A percentile compares a stretch with the other conserved stretches of the same genome.
Conservation (phyloP, 2,888 invertebrate species). For the Lycia hirtaria region DNA sequence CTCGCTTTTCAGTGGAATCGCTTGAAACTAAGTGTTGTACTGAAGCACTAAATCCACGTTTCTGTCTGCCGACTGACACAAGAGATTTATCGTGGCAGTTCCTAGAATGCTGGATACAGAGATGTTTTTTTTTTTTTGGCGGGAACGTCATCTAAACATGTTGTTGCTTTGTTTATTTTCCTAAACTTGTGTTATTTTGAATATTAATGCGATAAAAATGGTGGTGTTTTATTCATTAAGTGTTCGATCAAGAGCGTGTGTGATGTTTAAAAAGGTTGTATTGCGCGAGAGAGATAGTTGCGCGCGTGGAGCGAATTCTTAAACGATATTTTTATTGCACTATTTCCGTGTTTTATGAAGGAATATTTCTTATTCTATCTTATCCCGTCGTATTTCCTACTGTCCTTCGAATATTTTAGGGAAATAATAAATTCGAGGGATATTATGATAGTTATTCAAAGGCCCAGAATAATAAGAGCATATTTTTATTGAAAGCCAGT, state of each 20-base stretch:
- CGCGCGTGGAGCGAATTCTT: too few species aligned
- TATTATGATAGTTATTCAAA: slow-evolving; percentile 21
- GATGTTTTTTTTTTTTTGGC: too few species aligned
- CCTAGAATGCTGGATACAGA: slow-evolving; percentile 34
- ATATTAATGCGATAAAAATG: too few species aligned
- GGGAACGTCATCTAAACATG: too few species aligned
- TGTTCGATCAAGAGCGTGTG: too few species aligned
- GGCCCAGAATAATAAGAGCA: slow-evolving; percentile 11
- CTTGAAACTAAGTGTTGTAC: slow-evolving; percentile 25
- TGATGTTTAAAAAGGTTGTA: too few species aligned
- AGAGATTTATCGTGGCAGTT: slow-evolving; percentile 38
- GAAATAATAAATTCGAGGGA: slow-evolving; percentile 17
- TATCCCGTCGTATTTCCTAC: slow-evolving; percentile 41
- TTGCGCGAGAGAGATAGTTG: too few species aligned
- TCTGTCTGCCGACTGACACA: slow-evolving; percentile 30
- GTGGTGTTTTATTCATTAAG: too few species aligned
- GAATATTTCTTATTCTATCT: slow-evolving; percentile 55
- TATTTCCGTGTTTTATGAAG: slow-evolving; percentile 36
- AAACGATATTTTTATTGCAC: slow-evolving; percentile 59
- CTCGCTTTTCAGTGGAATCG: slow-evolving; percentile 23
- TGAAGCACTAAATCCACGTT: slow-evolving; percentile 40
- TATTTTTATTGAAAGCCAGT: slow-evolving; percentile 16
- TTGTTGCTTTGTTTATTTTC: too few species aligned
- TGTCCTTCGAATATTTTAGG: slow-evolving; percentile 38
- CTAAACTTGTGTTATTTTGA: too few species aligned